Evolutionary conservation across 2,113 vertebrate genomes (phyloP), one percentile per base, ranked within the genome.

Genomic region (Apteryx mantelli): DNA sequence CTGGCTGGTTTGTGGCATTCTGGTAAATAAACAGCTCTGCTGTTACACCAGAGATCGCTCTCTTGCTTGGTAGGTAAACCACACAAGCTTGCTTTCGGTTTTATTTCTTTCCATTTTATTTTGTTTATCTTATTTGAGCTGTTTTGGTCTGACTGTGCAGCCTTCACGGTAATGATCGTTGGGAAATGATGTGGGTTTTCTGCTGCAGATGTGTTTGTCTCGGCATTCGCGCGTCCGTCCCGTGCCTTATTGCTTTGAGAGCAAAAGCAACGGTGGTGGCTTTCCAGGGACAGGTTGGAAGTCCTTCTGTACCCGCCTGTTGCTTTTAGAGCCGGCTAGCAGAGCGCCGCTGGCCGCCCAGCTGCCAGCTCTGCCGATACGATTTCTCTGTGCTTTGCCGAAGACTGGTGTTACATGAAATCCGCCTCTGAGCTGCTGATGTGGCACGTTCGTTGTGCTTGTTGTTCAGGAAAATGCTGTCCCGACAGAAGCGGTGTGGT

Each of bases 21-120:
- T 36, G 94, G 78, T 63, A 7, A 28, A 55, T 30, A n/a, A 68
- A 11, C 70, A 80, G 79, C 92, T 89, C 92, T 48, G 68, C 73
- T 56, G 48, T 89, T 1, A 0, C 68, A 1, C 68, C 6, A 1
- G 4, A 5, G 12, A 10, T 48, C 21, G 46, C 61, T 78, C 95
- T 75, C n/a, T 38, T 56, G 68, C 66, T 80, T 5, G 96, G 95
- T 96, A 96, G 86, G 96, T 96, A 1, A 10, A 11, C 40, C 7
- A 0, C 5, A 1, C 38, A 20, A 9, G 36, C 53, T 91, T 12
- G 13, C 30, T 84, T 74, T 40, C 44, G 50, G 66, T 2, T 56
- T 60, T 65, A 15, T 76, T 90, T 55, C 26, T 28, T 63, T 88
- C 71, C 69, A 20, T 22, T 86, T 65, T 80, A 30, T 71, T 91